phyloP scores from a whole-genome alignment of 2,113 vertebrate species.

The Copsychus sechellarum region DNA sequence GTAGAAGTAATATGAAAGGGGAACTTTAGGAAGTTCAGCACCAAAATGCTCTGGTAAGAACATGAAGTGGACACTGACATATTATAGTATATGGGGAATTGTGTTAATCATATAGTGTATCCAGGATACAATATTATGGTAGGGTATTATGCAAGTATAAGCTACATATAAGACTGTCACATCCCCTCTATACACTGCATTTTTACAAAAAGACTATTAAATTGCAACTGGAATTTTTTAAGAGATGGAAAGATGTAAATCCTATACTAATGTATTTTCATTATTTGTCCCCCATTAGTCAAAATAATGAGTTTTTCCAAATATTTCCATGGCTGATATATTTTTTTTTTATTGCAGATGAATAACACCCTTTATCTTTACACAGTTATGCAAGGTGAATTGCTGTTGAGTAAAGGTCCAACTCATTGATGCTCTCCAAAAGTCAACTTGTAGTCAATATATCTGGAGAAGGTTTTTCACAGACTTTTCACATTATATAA shows the following conservation, averaged over 20 bases:
- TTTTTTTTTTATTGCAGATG: neutral
- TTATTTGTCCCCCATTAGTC: neutral
- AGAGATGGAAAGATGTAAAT: neutral
- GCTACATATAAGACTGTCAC: neutral
- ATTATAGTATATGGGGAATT: neutral
- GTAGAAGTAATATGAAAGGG: neutral
- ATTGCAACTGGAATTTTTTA: neutral
- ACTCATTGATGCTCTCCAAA: neutral
- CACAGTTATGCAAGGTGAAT: neutral
- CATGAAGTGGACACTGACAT: neutral
- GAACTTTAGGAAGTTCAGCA: neutral
- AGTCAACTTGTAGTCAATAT: neutral
- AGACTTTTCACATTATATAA: neutral
- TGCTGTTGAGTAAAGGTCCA: neutral
- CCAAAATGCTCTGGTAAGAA: neutral
- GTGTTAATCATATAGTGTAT: neutral
- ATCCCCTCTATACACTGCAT: neutral
- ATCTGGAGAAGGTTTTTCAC: rapidly evolving
- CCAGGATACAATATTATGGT: neutral
- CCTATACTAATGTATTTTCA: neutral
- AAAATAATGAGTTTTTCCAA: neutral
- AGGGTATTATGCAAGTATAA: neutral
- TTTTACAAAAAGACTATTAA: neutral
- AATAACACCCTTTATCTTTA: neutral
- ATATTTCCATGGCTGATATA: neutral